Percentiles rank a stretch among this genome's conserved stretches.
Evolutionary conservation across 2,888 invertebrate genomes (phyloP).

Genomic region (Lepidocyrtoides sp.): DNA sequence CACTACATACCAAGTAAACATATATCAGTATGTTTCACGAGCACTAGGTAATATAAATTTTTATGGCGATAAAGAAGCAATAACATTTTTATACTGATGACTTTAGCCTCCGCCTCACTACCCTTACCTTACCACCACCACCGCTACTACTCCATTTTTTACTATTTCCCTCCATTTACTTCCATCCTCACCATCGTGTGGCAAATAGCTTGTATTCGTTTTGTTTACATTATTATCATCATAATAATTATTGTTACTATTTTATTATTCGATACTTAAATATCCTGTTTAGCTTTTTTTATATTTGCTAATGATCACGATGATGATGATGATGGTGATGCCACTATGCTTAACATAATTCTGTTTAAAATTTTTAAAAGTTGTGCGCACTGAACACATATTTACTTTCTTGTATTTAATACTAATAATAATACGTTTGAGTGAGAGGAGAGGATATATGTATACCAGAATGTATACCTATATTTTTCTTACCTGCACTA

Average conservation of each 20-base stretch:
- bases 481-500: background rate
- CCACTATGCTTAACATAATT: slow-evolving; percentile 3
- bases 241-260: slow-evolving; percentile 35
- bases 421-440: no score
- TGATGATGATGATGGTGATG: background rate
- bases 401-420: background rate
- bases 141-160: background rate
- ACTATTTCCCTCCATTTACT: background rate
- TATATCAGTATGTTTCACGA: background rate
- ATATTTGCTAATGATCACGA: background rate
- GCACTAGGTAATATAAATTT: no score
- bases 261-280: slow-evolving; percentile 9
- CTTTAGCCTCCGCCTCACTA: slow-evolving; percentile 8
- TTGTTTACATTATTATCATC: slow-evolving; percentile 68
- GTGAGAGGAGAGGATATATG: background rate
- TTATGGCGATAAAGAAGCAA: slow-evolving; percentile 31
- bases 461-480: background rate
- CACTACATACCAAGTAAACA: background rate
- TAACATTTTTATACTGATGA: slow-evolving; percentile 25
- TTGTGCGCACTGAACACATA: background rate
- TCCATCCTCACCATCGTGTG: background rate
- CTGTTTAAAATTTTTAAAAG: slow-evolving; percentile 22
- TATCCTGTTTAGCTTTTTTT: background rate
- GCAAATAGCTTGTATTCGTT: slow-evolving; percentile 50
- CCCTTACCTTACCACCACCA: background rate